phyloP scores from a whole-genome alignment of 2,113 vertebrate species.

The Mus pahari region DNA sequence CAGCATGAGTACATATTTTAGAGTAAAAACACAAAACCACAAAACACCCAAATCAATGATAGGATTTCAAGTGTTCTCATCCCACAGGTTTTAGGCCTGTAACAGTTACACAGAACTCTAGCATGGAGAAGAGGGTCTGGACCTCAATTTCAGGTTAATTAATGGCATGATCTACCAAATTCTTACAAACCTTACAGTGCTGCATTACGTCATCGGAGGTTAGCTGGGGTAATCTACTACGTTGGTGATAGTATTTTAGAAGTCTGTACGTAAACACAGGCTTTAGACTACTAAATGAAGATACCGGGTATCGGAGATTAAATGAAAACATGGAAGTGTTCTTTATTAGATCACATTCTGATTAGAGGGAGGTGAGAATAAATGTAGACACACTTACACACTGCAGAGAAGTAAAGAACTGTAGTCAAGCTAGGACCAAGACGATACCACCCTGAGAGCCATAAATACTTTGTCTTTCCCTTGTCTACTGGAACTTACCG shows the following conservation, averaged over 20 bases:
- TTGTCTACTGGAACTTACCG: neutral
- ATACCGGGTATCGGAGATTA: neutral
- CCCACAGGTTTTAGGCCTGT: neutral
- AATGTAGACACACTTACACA: neutral
- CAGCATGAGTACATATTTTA: neutral
- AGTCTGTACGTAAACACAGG: neutral
- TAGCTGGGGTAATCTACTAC: neutral
- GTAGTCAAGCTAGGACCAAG: neutral
- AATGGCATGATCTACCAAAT: neutral
- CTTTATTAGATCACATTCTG: neutral
- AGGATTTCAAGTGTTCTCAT: neutral
- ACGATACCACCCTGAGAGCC: neutral
- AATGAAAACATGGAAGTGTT: neutral
- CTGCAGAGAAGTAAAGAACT: neutral
- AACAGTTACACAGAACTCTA: neutral
- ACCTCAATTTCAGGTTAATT: neutral
- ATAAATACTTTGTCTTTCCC: neutral
- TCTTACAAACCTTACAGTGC: neutral
- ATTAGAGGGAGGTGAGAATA: neutral
- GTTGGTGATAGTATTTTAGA: neutral
- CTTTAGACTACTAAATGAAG: neutral
- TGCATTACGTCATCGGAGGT: neutral
- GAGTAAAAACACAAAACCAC: neutral
- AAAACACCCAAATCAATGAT: neutral
- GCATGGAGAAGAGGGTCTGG: neutral